Evolutionary conservation across 2,797 vertebrate genomes (phyloP), one percentile per base, ranked within the genome.

Genomic region (Sebastes itinus): DNA sequence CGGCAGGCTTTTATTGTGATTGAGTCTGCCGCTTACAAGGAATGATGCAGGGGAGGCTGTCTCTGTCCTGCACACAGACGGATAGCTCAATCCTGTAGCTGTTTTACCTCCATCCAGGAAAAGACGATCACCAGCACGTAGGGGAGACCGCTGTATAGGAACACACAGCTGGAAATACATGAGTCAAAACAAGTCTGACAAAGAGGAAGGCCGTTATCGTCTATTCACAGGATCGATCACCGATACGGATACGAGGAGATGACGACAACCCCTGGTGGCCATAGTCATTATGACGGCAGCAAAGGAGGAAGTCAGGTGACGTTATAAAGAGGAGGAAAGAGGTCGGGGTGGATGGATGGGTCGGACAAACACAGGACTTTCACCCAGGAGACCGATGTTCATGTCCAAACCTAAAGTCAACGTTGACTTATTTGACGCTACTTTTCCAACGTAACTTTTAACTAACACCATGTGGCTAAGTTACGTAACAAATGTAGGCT

Each of bases 1-100:
- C 86, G 83, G 85, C 75, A 84, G 88, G 77, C 88, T 92, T 92
- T 94, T 94, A 95, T 95, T 95, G 93, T 93, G 94, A 95, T 95
- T 90, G 94, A 95, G 91, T 88, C 85, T 72, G 85, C 88, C 68
- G 81, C 90, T 94, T 93, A 94, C 86, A 72, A 89, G 89, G 92
- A 92, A 92, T 92, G 94, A 95, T 93, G 90, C 93, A 88, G 89
- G 77, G 82, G 80, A 87, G 77, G 84, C 75, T 72, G 86, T 82
- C 87, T 89, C 81, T 78, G 88, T 86, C 84, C 80, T 76, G 35
- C 62, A 75, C 76, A 85, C 84, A 86, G 93, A 93, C 92, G 56
- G 85, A 95, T 91, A 67, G 86, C 81, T 94, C 84, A 88, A 80
- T 91, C 87, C 75, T 84, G 35, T 56, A 18, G 63, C 82, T 77